These are phyloP conservation scores for Cyclophora albipunctata DNA, from an alignment of 2,888 invertebrate species.

Conservation along the genomic window DNA sequence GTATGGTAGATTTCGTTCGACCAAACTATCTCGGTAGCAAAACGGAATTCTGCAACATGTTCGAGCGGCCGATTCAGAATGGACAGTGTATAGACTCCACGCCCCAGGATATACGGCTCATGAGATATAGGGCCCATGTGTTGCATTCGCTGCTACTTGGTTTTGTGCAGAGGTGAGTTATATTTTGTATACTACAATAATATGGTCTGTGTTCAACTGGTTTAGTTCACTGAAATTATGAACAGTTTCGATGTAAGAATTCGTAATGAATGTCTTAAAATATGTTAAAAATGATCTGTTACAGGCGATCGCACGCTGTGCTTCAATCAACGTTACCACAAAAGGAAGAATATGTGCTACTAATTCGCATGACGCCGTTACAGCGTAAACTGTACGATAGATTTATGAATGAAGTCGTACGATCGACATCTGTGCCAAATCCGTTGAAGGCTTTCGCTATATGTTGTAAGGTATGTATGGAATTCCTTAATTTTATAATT, in stretches of 20 bases:
- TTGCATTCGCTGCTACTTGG: constrained; percentile 94
- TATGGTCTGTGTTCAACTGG: too few relatives aligned
- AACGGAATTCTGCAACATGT: constrained; percentile 98
- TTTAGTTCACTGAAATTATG: too few relatives aligned
- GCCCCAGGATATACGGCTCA: constrained; percentile 92
- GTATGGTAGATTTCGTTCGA: constrained; percentile 99
- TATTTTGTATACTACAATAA: background rate
- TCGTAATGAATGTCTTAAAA: too few relatives aligned
- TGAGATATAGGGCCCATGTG: constrained; percentile 97
- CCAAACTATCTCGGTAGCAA: constrained; percentile 98
- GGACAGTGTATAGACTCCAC: constrained; percentile 99
- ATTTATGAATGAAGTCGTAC: constrained; percentile 94
- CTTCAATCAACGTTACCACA: constrained; percentile 93
- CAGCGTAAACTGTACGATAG: constrained; percentile 93
- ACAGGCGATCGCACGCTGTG: constrained; percentile 91
- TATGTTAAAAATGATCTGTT: constrained; percentile 11
- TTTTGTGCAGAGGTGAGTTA: constrained; percentile 89
- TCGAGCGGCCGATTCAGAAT: constrained; percentile 98
- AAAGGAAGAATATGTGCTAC: constrained; percentile 95
- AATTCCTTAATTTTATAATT: background rate
- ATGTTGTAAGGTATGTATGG: constrained; percentile 87
- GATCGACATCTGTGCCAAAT: constrained; percentile 91
- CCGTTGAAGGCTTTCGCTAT: constrained; percentile 98
- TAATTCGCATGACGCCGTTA: constrained; percentile 91
- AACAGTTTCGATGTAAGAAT: too few relatives aligned